phyloP scores from a whole-genome alignment of 2,888 invertebrate genomes.

The Philopedon plagiatum region DNA sequence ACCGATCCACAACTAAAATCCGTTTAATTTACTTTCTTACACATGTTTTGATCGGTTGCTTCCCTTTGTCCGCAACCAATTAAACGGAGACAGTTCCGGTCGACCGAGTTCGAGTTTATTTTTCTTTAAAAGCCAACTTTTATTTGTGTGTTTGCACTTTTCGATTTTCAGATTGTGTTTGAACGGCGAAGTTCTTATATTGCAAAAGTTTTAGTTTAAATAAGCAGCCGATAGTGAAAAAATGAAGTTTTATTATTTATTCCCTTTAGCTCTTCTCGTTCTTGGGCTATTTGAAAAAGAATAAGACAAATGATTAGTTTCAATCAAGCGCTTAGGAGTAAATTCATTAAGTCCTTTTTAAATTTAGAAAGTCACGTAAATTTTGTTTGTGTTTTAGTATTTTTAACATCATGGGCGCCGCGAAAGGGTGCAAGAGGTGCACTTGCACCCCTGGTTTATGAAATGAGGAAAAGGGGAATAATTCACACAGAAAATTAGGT shows the following conservation, averaged over 20 bases:
- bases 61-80: neutral
- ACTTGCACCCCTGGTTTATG: no score
- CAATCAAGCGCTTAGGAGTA: no score
- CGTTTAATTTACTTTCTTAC: neutral
- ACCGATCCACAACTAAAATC: neutral
- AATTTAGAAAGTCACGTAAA: no score
- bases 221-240: neutral
- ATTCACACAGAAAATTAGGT: no score
- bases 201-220: neutral
- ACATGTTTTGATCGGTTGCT: neutral
- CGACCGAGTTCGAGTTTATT: neutral
- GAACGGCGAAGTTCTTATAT: neutral
- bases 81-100: neutral
- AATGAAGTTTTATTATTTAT: neutral
- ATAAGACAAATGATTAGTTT: no score
- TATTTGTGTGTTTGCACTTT: slow-evolving; percentile 7
- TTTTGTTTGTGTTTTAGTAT: no score
- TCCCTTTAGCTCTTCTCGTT: no score
- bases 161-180: slow-evolving; percentile 1
- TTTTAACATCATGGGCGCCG: no score
- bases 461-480: no score
- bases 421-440: no score
- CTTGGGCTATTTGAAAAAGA: no score
- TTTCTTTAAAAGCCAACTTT: neutral
- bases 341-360: no score